A percentile compares a stretch with the other conserved stretches of the same genome.
phyloP scores from a whole-genome alignment of 2,113 vertebrate species.

The Silurus meridionalis region DNA sequence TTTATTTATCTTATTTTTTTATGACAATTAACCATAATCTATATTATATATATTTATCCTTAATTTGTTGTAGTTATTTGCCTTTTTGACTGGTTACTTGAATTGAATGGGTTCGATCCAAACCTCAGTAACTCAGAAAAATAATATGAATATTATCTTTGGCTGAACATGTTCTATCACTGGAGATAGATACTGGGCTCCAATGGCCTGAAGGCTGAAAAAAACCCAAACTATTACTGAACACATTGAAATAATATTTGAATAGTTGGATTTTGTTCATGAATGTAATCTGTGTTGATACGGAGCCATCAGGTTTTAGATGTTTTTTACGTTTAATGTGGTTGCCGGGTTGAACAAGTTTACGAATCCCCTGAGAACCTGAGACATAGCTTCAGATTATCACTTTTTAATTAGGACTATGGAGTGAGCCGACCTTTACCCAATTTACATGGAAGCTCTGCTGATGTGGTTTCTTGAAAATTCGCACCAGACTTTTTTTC shows the following conservation, averaged over 20 bases:
- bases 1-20: background rate
- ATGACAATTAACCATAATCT: background rate
- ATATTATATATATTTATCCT: background rate
- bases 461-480: background rate
- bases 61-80: background rate
- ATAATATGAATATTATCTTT: background rate
- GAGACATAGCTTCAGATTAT: background rate
- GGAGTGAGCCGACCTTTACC: background rate
- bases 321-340: background rate
- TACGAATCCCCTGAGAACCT: background rate
- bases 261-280: background rate
- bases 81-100: background rate
- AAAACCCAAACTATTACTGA: background rate
- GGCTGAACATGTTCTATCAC: background rate
- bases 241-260: background rate
- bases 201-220: background rate
- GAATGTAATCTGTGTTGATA: background rate
- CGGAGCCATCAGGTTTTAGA: background rate
- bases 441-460: background rate
- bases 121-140: background rate
- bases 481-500: background rate
- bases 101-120: slow-evolving; percentile 6
- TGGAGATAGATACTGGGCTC: background rate
- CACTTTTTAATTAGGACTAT: background rate
- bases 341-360: background rate